Base-by-base conservation (phyloP, 2,797 vertebrate genomes). In the Podarcis siculus region DNA sequence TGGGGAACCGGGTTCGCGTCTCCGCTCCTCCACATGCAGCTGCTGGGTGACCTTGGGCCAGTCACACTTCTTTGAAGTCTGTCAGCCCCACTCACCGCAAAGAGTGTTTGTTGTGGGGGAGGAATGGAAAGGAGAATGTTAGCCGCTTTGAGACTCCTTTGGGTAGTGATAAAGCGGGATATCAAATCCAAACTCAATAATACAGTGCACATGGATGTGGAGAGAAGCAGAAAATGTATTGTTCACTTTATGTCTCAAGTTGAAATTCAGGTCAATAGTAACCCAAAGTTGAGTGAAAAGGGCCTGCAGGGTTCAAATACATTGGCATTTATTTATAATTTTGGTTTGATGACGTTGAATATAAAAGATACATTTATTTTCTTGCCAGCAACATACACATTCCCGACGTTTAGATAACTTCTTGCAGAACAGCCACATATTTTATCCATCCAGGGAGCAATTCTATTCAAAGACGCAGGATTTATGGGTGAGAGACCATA, bases 181-280 rank as follows among this genome's bases (percentile, higher is more conserved):
- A n/a, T n/a, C n/a, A n/a, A n/a, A n/a, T n/a, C n/a, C n/a, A n/a
- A n/a, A n/a, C n/a, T n/a, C n/a, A n/a, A 61, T 21, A 61, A 61
- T 64, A 64, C 17, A 7, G 61, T 64, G 61, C 21, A 61, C 21
- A 23, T 23, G 9, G 91, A 92, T 94, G 93, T 90, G 89, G 89
- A 37, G 71, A 35, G n/a, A 32, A 32, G n/a, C n/a, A 73, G 32
- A 73, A 73, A 73, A 32, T 15, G 6, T 6, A 35, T 35, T 92
- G 94, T 94, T 92, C 92, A 92, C 90, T 88, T 94, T 86, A 92
- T 92, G 91, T 93, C 93, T 88, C 73, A 92, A 94, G 94, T 95
- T 95, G 91, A 93, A 37, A 91, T 94, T 89, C 87, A 92, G 95
- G 93, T 94, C 92, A 92, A 85, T 42, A 91, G 86, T 90, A 93